These are phyloP conservation scores for Torymus auratus DNA, from an alignment of 2,888 invertebrate genomes.

Conservation along the genomic window DNA sequence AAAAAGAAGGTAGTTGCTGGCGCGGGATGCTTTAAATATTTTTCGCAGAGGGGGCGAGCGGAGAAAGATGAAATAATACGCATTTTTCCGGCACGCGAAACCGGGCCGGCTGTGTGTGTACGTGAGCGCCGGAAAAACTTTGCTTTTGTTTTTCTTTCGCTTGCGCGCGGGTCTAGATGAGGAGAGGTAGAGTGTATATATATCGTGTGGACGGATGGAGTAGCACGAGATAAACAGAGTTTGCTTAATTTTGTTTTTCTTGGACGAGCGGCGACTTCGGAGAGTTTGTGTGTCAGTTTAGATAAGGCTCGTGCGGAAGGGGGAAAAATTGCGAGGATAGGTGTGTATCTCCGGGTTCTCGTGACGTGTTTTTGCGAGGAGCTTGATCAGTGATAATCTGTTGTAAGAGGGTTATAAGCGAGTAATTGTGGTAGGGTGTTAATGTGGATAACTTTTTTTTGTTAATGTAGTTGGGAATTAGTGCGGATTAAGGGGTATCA, in stretches of 20 bases:
- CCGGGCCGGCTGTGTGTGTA: too few species aligned
- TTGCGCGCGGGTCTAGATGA: too few species aligned
- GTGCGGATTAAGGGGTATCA: too few species aligned
- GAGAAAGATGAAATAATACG: conserved; percentile 22
- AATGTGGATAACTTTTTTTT: too few species aligned
- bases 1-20: neutral
- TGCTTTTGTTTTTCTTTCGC: neutral
- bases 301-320: neutral
- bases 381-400: too few species aligned
- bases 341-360: too few species aligned
- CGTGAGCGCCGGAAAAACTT: neutral
- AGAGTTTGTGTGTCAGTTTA: neutral
- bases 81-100: conserved; percentile 11
- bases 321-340: neutral
- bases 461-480: too few species aligned
- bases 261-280: neutral
- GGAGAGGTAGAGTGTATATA: neutral
- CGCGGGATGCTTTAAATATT: conserved; percentile 31
- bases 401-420: too few species aligned
- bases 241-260: conserved; percentile 7
- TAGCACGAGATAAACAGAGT: conserved; percentile 8
- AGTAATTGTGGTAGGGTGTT: too few species aligned
- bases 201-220: neutral
- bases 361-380: too few species aligned
- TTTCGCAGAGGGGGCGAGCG: neutral